These are phyloP conservation scores for Cryptocheilus praepositus DNA, from an alignment of 2,888 invertebrate genomes.

Conservation along the genomic window DNA sequence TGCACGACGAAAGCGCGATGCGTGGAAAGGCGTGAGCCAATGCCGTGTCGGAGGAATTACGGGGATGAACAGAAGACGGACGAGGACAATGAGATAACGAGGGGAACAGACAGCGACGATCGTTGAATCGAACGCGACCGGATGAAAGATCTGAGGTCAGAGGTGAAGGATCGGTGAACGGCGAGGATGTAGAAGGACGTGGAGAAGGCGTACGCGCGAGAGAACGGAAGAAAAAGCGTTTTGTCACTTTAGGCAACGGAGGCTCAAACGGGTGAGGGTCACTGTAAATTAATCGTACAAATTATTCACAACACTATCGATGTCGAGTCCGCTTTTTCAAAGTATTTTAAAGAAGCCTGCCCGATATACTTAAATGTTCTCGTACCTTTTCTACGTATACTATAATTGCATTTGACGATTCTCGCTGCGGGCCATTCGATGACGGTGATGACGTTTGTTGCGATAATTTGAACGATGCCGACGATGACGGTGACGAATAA, in stretches of 20 bases:
- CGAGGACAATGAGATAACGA: constrained; percentile 24
- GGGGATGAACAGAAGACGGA: constrained; percentile 2
- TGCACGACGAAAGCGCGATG: constrained; percentile 33
- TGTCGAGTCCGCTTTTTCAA: constrained; percentile 66
- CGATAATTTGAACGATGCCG: constrained; percentile 13
- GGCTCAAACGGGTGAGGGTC: constrained; percentile 59
- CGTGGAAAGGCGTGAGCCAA: constrained; percentile 28
- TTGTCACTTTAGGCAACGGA: constrained; percentile 32
- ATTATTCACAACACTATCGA: constrained; percentile 61
- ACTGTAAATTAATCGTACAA: constrained; percentile 62
- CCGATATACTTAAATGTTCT: constrained; percentile 58
- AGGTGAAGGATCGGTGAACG: no score
- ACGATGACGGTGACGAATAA: constrained; percentile 18
- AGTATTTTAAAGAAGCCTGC: constrained; percentile 54
- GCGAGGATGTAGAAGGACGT: no score
- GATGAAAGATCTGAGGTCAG: not conserved
- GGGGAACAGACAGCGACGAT: constrained; percentile 5
- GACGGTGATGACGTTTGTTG: constrained; percentile 16
- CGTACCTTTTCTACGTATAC: constrained; percentile 60
- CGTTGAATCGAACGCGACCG: not conserved
- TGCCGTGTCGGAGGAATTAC: not conserved
- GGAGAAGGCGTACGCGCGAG: no score
- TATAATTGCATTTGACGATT: constrained; percentile 51
- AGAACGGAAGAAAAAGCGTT: constrained; percentile 32
- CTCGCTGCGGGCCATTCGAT: constrained; percentile 51